These are phyloP conservation scores for Nylanderia fulva DNA, from an alignment of 1,140 invertebrate species.

Conservation along the genomic window DNA sequence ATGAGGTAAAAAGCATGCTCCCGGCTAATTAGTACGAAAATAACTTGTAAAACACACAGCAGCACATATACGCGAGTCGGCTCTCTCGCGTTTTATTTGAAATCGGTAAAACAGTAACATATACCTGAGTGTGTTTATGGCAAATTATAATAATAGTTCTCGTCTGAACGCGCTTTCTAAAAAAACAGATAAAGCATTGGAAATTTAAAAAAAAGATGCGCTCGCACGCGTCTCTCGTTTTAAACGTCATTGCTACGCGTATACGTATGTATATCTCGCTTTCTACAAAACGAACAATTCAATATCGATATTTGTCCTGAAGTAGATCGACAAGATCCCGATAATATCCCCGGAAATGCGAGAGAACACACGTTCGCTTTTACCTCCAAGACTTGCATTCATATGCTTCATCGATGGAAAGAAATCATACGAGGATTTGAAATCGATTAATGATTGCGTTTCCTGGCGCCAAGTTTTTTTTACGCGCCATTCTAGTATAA, in stretches of 20 bases:
- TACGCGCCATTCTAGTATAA: constrained; percentile 13
- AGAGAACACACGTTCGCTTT: constrained; percentile 1
- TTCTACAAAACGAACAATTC: constrained; percentile 47
- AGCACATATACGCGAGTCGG: neutral
- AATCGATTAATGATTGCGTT: neutral
- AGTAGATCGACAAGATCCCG: constrained; percentile 5
- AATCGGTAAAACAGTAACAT: constrained; percentile 4
- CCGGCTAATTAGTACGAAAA: constrained; percentile 37
- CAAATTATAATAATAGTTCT: constrained; percentile 40
- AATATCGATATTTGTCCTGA: constrained; percentile 14
- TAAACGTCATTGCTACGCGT: neutral
- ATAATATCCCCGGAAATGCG: neutral
- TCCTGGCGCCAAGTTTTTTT: neutral
- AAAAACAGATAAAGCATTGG: constrained; percentile 25
- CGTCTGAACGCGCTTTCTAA: constrained; percentile 37
- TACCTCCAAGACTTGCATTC: neutral
- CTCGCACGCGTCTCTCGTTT: neutral
- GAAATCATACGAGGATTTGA: constrained; percentile 18
- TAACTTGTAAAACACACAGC: neutral
- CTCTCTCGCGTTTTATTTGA: constrained; percentile 48
- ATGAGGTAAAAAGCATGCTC: constrained; percentile 28
- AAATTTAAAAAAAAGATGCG: neutral
- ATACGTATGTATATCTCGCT: too few species aligned
- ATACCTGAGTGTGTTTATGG: neutral
- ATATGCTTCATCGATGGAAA: constrained; percentile 6